Evolutionary conservation across 2,113 vertebrate genomes (phyloP).

Genomic region (Typhlomys cinereus): DNA sequence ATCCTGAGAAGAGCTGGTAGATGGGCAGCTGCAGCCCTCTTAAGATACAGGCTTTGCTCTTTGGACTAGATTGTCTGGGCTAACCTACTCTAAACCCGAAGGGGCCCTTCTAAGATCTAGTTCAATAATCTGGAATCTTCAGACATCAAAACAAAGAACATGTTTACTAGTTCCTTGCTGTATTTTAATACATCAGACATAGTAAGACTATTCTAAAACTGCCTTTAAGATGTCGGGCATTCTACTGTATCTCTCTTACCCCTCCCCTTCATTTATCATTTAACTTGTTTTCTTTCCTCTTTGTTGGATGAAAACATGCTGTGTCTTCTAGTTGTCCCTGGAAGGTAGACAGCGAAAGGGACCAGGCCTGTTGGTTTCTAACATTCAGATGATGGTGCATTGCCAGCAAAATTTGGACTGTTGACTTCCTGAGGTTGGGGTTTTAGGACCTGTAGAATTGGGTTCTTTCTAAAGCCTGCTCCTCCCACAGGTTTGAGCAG

Average conservation of each 20-base stretch:
- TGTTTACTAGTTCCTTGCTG: not conserved
- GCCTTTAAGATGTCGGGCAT: not conserved
- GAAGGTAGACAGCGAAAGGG: not conserved
- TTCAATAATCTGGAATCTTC: not conserved
- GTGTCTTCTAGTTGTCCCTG: not conserved
- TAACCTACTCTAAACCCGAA: not conserved
- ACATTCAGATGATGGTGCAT: not conserved
- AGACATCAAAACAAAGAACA: not conserved
- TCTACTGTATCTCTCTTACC: too few relatives aligned
- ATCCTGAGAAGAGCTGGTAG: not conserved
- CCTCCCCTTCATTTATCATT: not conserved
- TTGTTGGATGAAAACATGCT: not conserved
- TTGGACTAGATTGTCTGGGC: not conserved
- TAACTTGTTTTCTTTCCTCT: not conserved
- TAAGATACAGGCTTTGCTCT: not conserved
- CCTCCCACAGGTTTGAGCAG: not conserved
- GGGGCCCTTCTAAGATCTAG: not conserved
- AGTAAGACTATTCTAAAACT: not conserved
- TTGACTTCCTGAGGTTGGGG: not conserved
- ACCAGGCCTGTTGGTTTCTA: not conserved
- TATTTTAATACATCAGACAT: conserved; percentile 4
- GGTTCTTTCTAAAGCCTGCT: not conserved
- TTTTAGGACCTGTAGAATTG: not conserved
- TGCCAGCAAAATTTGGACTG: not conserved
- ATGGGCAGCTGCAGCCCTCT: not conserved